Evolutionary conservation across 2,113 vertebrate species (phyloP), one percentile per base, ranked within the genome.

Genomic region (Jacana jacana): DNA sequence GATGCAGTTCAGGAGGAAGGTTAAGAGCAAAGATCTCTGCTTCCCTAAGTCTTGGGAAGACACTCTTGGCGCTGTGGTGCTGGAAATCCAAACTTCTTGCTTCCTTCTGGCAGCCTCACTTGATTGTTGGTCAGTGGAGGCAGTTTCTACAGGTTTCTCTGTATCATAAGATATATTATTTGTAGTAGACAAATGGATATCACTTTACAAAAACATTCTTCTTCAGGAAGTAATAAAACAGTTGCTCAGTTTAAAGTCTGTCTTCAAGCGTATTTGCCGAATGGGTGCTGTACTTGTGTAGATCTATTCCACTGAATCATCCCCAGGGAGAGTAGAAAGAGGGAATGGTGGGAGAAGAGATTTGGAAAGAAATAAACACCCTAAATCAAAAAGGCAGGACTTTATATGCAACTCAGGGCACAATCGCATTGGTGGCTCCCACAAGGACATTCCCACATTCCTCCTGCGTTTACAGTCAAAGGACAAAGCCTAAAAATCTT

Each of bases 231-330:
- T 28, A 77, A 81, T 81, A 77, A 90, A 93, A 86, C 46, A 46
- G 13, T 86, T 88, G 42, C 48, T 94, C 51, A 63, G 37, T 78
- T 91, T 86, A 51, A 93, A 90, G 79, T 37, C 44, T 91, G 60
- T 90, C 79, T 76, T 91, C 42, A 78, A 93, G 48, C 81, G 55
- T 52, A 94, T 88, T 90, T 97, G 76, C 86, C 86, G 88, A 73
- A 64, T 84, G 83, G 42, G 54, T 73, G 83, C 84, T 89, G 66
- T 3, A 52, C 28, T 76, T 63, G 14, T 65, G 48, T 72, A 86
- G 86, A 40, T 90, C 86, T 91, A 61, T 54, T 84, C 39, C 35
- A 60, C 46, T 94, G 90, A 90, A 60, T 90, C 68, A 86, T 88
- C 42, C 60, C 55, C 17, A 54, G 72, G 71, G 89, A 89, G 20